Conservation (phyloP, 2,888 invertebrate species). For the Agrotis puta region DNA sequence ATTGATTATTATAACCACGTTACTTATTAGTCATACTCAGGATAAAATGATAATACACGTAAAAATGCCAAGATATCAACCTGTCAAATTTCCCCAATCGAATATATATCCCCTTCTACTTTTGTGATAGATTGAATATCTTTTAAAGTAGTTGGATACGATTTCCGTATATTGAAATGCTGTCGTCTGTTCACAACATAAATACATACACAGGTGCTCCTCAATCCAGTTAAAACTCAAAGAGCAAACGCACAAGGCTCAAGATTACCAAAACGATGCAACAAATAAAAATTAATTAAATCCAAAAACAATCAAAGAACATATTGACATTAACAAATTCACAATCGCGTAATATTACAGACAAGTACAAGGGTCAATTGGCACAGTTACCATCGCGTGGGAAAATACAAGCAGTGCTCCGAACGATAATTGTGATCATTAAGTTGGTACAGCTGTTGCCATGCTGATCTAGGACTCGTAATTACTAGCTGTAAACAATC, state of each 20-base stretch:
- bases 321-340: slow-evolving; percentile 42
- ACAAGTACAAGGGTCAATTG: slow-evolving; percentile 56
- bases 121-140: no score
- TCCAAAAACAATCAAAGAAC: slow-evolving; percentile 31
- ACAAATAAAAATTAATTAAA: neutral
- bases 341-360: slow-evolving; percentile 52
- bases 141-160: no score
- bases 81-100: no score
- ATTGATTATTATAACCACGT: no score
- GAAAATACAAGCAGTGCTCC: slow-evolving; percentile 58
- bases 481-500: slow-evolving; percentile 51
- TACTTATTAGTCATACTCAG: no score
- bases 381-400: slow-evolving; percentile 55
- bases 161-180: no score
- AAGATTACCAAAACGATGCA: neutral
- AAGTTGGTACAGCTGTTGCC: slow-evolving; percentile 56
- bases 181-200: no score
- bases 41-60: no score
- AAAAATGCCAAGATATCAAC: no score
- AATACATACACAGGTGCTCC: neutral
- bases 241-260: neutral
- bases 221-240: neutral
- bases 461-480: slow-evolving; percentile 54
- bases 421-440: slow-evolving; percentile 58
- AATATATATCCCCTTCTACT: no score